These are phyloP conservation scores for Allophyes oxyacanthae DNA, from an alignment of 2,888 invertebrate genomes.

Conservation along the genomic window DNA sequence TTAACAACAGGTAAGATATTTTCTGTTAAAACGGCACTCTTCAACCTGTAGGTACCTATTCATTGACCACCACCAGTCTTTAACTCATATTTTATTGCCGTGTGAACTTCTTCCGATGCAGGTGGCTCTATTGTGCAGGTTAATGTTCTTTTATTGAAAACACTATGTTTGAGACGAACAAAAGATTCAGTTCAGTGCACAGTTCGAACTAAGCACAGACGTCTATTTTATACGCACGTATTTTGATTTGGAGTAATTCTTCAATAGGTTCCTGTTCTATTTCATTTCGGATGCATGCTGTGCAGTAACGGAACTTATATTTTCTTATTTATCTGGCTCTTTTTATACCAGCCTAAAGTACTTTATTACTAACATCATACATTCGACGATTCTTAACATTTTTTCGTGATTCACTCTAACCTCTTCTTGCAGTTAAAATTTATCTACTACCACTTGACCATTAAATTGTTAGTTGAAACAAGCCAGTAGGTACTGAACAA, in stretches of 20 bases:
- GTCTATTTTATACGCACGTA: constrained; percentile 51
- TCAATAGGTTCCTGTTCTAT: constrained; percentile 16
- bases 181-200: constrained; percentile 36
- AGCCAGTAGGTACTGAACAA: constrained; percentile 12
- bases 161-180: constrained; percentile 33
- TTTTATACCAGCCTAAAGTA: background rate
- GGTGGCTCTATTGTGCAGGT: constrained; percentile 66
- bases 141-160: constrained; percentile 60
- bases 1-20: constrained; percentile 10
- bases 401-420: background rate
- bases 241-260: constrained; percentile 31
- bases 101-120: constrained; percentile 71
- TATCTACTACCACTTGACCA: background rate
- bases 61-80: constrained; percentile 46
- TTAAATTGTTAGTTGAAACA: constrained; percentile 11
- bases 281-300: constrained; percentile 29
- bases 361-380: constrained; percentile 8
- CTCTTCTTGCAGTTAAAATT: constrained; percentile 1
- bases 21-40: constrained; percentile 23
- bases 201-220: constrained; percentile 36
- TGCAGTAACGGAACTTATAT: constrained; percentile 7
- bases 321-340: constrained; percentile 1
- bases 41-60: constrained; percentile 21
- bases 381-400: constrained; percentile 4
- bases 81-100: constrained; percentile 72